Evolutionary conservation across 2,888 invertebrate genomes (phyloP).

Genomic region (Rhagonycha lutea): DNA sequence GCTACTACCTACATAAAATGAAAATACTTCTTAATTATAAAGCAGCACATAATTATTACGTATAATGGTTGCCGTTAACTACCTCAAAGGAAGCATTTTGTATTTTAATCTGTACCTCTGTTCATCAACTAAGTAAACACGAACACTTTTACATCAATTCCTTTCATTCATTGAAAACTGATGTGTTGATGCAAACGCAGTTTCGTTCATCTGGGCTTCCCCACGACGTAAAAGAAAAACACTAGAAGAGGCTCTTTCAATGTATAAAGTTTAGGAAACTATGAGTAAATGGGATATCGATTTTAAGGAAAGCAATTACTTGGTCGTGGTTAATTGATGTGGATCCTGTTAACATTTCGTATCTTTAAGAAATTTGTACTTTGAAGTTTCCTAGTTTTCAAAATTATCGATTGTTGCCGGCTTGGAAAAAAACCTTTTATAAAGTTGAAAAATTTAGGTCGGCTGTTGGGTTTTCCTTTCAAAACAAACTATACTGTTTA

Average conservation of each 20-base stretch:
- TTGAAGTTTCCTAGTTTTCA: constrained; percentile 10
- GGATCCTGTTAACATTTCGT: constrained; percentile 27
- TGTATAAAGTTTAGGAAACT: constrained; percentile 15
- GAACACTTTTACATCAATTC: constrained; percentile 36
- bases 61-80: constrained; percentile 32
- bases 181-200: constrained; percentile 23
- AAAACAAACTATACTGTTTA: not conserved
- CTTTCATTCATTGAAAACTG: constrained; percentile 31
- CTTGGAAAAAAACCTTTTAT: not conserved
- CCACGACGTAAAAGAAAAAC: not conserved
- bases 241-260: not conserved
- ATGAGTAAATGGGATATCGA: constrained; percentile 25
- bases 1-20: not conserved
- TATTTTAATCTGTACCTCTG: constrained; percentile 38
- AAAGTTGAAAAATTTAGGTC: not conserved
- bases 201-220: constrained; percentile 16
- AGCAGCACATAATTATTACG: not conserved
- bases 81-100: constrained; percentile 37
- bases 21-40: not conserved
- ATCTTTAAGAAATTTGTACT: constrained; percentile 18
- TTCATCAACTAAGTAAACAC: constrained; percentile 43
- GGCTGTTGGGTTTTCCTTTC: not conserved
- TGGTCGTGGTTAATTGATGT: constrained; percentile 37
- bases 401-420: not conserved
- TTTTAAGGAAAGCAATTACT: constrained; percentile 34